Evolutionary conservation across 2,113 vertebrate genomes (phyloP).

Genomic region (Apodemus speciosus): DNA sequence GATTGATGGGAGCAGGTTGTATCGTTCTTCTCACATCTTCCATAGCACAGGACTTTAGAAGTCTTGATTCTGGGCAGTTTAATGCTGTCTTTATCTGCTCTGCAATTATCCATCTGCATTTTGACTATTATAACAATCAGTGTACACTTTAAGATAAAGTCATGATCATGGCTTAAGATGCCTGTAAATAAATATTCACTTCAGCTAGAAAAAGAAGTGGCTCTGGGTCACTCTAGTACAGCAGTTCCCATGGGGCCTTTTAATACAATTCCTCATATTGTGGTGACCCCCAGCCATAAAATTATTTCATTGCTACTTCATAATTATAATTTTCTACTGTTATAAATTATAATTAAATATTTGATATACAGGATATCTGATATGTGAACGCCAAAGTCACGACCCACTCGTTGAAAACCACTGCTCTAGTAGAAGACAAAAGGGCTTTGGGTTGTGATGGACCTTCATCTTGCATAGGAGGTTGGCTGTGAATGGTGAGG

Average conservation of each 20-base stretch:
- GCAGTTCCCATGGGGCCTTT: not conserved
- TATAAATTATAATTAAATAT: not conserved
- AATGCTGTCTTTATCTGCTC: not conserved
- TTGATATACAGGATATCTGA: not conserved
- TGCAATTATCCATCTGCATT: not conserved
- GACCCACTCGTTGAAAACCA: not conserved
- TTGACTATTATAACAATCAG: not conserved
- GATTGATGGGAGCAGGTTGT: not conserved
- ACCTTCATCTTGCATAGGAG: not conserved
- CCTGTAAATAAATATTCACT: not conserved
- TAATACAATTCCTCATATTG: not conserved
- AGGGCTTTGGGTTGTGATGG: not conserved
- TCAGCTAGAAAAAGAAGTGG: not conserved
- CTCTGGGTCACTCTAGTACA: not conserved
- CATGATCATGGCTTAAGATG: constrained; percentile 3
- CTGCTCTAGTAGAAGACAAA: not conserved
- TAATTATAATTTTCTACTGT: not conserved
- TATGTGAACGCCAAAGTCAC: not conserved
- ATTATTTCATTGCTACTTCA: not conserved
- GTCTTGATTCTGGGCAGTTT: not conserved
- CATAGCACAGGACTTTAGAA: not conserved
- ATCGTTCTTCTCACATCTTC: not conserved
- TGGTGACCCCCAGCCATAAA: not conserved
- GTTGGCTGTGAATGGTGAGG: constrained; percentile 19
- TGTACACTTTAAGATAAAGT: not conserved